Evolutionary conservation across 2,797 vertebrate genomes (phyloP).

Genomic region (Tokudaia tokunoshimensis): DNA sequence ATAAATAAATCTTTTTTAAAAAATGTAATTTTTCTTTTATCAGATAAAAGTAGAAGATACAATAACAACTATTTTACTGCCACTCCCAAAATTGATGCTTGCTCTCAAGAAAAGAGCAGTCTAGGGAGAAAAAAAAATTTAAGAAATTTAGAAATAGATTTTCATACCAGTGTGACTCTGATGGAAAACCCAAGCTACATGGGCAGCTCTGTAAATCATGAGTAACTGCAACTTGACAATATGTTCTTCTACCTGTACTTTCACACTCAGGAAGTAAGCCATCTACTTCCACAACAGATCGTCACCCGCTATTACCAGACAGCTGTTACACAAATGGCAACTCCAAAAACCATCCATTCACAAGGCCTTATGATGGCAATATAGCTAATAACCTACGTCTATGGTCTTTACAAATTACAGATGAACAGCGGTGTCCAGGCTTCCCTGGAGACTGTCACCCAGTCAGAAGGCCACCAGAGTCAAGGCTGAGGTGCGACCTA

Average conservation of each 20-base stretch:
- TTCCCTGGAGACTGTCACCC: neutral
- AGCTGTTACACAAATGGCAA: neutral
- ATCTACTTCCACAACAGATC: rapidly evolving
- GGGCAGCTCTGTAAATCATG: neutral
- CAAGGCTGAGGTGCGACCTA: neutral
- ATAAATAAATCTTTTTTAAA: too few species aligned
- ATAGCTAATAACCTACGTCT: neutral
- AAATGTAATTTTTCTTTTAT: neutral
- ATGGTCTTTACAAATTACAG: neutral
- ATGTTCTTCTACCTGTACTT: neutral
- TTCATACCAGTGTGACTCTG: neutral
- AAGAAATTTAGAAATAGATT: neutral
- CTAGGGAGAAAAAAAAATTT: neutral
- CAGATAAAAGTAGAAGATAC: neutral
- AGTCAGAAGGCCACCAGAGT: neutral
- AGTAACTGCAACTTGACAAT: neutral
- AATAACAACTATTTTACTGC: neutral
- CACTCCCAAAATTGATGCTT: neutral
- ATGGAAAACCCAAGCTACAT: neutral
- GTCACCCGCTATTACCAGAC: neutral
- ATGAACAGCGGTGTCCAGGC: neutral
- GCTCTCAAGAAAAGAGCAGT: neutral
- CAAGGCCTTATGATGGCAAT: neutral
- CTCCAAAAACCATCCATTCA: neutral
- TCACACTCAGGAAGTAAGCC: neutral